Percentiles rank a stretch among this genome's conserved stretches.
These are phyloP conservation scores for Neofelis nebulosa DNA, from an alignment of 2,113 vertebrate species.

Conservation along the genomic window DNA sequence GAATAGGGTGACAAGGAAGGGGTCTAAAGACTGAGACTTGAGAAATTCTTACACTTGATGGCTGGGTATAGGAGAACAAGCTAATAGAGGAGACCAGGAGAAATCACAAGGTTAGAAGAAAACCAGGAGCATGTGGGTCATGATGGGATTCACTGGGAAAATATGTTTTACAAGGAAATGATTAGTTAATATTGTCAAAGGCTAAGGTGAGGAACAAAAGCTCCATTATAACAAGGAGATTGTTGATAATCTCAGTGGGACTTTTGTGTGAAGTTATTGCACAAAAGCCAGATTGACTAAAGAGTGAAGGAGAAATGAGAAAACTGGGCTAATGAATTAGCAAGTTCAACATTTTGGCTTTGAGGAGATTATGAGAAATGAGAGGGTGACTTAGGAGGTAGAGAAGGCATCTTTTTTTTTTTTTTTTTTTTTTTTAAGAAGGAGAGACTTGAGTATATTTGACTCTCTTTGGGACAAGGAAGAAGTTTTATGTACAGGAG, in stretches of 20 bases:
- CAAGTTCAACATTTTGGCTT: background rate
- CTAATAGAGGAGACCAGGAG: background rate
- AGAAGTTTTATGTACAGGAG: background rate
- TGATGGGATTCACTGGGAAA: background rate
- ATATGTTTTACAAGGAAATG: background rate
- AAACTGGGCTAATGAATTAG: background rate
- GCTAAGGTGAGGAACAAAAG: background rate
- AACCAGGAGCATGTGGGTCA: background rate
- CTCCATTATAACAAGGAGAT: background rate
- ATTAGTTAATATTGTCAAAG: background rate
- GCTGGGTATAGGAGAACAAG: background rate
- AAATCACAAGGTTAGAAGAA: background rate
- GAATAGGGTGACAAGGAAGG: background rate
- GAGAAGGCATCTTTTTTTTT: background rate
- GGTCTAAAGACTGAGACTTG: background rate
- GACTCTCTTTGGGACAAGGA: background rate
- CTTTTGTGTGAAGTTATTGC: background rate
- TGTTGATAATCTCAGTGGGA: background rate
- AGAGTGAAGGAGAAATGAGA: background rate
- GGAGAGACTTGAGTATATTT: background rate
- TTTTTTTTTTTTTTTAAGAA: background rate
- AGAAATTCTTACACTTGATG: background rate
- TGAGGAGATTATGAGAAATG: background rate
- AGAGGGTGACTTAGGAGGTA: background rate
- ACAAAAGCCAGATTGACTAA: background rate